These are phyloP conservation scores for Nasonovia ribisnigri DNA, from an alignment of 2,888 invertebrate genomes.

Conservation along the genomic window DNA sequence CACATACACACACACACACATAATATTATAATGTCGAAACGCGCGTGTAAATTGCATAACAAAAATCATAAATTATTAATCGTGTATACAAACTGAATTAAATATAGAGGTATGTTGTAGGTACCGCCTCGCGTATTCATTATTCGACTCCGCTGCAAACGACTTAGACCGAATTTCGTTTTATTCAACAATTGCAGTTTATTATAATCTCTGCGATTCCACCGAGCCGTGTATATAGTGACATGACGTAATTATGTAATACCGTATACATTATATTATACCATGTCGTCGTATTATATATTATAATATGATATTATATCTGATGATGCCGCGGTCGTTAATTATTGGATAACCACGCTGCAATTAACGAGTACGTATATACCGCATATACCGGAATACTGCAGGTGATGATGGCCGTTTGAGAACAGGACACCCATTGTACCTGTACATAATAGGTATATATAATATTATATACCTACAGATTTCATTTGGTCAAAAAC, in stretches of 20 bases:
- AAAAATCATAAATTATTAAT: constrained; percentile 9
- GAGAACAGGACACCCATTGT: background rate
- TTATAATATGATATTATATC: background rate
- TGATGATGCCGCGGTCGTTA: background rate
- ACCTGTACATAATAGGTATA: background rate
- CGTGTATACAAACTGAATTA: background rate
- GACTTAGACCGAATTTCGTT: background rate
- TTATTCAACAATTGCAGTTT: constrained; percentile 3
- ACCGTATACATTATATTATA: background rate
- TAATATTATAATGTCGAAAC: background rate
- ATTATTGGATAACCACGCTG: background rate
- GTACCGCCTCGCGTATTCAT: background rate
- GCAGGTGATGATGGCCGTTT: background rate
- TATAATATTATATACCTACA: background rate
- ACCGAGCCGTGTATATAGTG: background rate
- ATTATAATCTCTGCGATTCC: background rate
- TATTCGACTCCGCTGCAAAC: background rate
- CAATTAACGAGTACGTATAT: background rate
- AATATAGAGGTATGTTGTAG: background rate
- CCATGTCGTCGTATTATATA: background rate
- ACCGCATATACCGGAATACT: background rate
- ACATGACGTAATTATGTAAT: background rate
- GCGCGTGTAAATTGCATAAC: background rate
- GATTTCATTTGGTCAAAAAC: background rate
- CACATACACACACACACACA: background rate